A percentile compares a stretch with the other conserved stretches of the same genome.
Evolutionary conservation across 2,888 invertebrate genomes (phyloP).

Genomic region (Trachelus stipa): DNA sequence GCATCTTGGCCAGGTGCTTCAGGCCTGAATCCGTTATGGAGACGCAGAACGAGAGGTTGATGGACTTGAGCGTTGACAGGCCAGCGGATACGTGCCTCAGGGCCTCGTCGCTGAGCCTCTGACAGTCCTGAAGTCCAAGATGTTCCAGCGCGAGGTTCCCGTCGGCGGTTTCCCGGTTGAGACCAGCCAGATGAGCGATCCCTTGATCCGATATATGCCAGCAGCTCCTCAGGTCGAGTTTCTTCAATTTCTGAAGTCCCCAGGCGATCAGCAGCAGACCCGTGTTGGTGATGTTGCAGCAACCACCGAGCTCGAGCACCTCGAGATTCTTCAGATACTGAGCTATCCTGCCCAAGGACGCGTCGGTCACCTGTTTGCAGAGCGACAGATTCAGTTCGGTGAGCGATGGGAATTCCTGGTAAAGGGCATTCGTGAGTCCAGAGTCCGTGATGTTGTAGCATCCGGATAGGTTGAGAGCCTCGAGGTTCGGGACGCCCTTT

Average conservation of each 20-base stretch:
- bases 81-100: slow-evolving; percentile 87
- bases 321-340: slow-evolving; percentile 88
- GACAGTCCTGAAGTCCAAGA: slow-evolving; percentile 93
- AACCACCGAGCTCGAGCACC: slow-evolving; percentile 90
- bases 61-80: slow-evolving; percentile 82
- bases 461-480: slow-evolving; percentile 89
- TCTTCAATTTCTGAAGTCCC: slow-evolving; percentile 86
- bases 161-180: slow-evolving; percentile 72
- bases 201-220: slow-evolving; percentile 93
- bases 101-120: slow-evolving; percentile 91
- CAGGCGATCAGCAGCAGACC: slow-evolving; percentile 88
- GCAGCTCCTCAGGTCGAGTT: slow-evolving; percentile 90
- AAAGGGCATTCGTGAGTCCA: slow-evolving; percentile 85
- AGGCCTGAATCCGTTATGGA: slow-evolving; percentile 94
- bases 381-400: slow-evolving; percentile 87
- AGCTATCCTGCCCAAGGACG: slow-evolving; percentile 85
- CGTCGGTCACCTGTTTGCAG: slow-evolving; percentile 96
- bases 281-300: slow-evolving; percentile 90
- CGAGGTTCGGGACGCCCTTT: slow-evolving; percentile 85
- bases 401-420: slow-evolving; percentile 80
- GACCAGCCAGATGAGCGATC: slow-evolving; percentile 86
- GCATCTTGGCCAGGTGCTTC: slow-evolving; percentile 87
- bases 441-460: slow-evolving; percentile 94
- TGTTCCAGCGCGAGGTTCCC: slow-evolving; percentile 85
- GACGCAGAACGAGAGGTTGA: slow-evolving; percentile 94